A percentile compares a stretch with the other conserved stretches of the same genome.
phyloP scores from a whole-genome alignment of 2,888 invertebrate species.

The Calliopum simillimum region DNA sequence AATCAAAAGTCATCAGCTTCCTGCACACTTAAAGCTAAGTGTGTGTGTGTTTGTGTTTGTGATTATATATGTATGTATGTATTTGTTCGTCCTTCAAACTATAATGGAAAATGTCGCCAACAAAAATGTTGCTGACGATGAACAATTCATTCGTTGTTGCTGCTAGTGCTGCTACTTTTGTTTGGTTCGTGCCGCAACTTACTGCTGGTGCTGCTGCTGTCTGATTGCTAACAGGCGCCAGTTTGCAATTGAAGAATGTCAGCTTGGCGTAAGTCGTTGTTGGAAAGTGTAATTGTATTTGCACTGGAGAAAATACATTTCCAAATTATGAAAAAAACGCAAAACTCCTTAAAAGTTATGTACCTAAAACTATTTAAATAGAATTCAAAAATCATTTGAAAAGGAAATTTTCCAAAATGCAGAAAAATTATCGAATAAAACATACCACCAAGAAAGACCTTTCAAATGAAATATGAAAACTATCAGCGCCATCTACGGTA shows the following conservation, averaged over 20 bases:
- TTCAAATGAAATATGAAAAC: too few relatives aligned
- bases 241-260: slow-evolving; percentile 29
- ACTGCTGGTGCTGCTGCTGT: neutral
- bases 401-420: too few relatives aligned
- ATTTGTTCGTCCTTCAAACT: slow-evolving; percentile 30
- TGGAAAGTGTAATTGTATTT: neutral
- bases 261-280: neutral
- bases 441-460: too few relatives aligned
- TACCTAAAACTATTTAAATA: too few relatives aligned
- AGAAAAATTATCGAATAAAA: too few relatives aligned
- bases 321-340: too few relatives aligned
- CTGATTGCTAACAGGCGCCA: slow-evolving; percentile 17
- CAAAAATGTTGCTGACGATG: slow-evolving; percentile 44
- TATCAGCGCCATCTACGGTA: too few relatives aligned
- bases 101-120: slow-evolving; percentile 61
- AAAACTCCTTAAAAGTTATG: too few relatives aligned
- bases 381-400: too few relatives aligned
- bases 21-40: neutral
- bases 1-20: slow-evolving; percentile 9
- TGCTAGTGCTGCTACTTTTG: slow-evolving; percentile 17
- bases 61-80: neutral
- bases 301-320: too few relatives aligned
- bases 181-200: slow-evolving; percentile 14
- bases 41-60: neutral
- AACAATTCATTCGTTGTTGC: slow-evolving; percentile 6